Base-by-base conservation (phyloP, 2,113 vertebrate genomes). In the Salvelinus fontinalis region DNA sequence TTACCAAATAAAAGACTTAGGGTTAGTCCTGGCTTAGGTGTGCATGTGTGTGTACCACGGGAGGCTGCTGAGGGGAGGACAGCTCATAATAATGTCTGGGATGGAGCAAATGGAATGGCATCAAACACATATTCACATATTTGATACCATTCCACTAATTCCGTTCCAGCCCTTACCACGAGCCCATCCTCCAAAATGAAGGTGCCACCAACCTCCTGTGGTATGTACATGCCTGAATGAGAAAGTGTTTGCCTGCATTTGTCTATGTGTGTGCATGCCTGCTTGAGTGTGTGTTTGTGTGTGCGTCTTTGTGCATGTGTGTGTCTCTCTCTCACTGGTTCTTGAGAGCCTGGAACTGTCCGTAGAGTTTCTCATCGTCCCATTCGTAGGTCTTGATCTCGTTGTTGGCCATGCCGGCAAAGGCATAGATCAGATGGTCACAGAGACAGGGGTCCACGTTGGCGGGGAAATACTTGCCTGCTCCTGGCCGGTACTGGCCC, bases 401-500 rank as follows among this genome's bases (percentile, higher is more conserved):
- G 68, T 93, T 92, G 79, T 81, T 77, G 62, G 83, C 87, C 88
- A 92, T 92, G 69, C 87, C 87, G 51, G 88, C 88, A 22, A 94
- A 93, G 83, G 92, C 88, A 5, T 92, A 92, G 67, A 93, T 85
- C 71, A 93, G 81, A 73, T 91, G 90, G 84, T 91, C 93, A 89
- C 89, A 93, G 77, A 94, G 90, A 87, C 88, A 90, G 76, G 91
- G 89, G 86, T 93, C 90, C 29, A 89, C 48, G 64, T 94, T 82
- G 49, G 83, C 87, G 20, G 91, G 90, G 29, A 93, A 84, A 81
- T 85, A 92, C 74, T 92, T 93, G 29, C 88, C 91, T 80, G 82
- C 87, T 74, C 91, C 91, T 5, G 85, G 87, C 76, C 88, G 82
- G 79, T 92, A 92, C 88, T 92, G 91, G 77, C 81, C 87, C 90